Conservation (phyloP, 2,888 invertebrate genomes). For the Pollenia griseotomentosa region DNA sequence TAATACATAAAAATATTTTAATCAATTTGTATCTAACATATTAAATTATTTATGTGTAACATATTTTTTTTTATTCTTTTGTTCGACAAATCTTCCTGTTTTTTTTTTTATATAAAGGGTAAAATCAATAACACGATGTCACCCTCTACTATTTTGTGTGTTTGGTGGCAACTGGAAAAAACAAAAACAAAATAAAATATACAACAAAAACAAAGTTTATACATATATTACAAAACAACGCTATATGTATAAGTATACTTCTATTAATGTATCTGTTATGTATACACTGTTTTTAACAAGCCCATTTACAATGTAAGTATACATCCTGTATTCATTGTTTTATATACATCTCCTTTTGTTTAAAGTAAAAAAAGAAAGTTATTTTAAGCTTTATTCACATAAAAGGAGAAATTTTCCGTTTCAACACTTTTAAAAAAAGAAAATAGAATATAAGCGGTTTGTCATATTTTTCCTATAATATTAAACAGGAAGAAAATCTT, state of each 20-base stretch:
- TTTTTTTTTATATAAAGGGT: not conserved
- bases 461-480: not conserved
- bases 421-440: not conserved
- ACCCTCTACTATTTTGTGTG: constrained; percentile 25
- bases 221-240: not conserved
- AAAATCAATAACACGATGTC: constrained; percentile 40
- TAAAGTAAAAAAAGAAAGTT: not conserved
- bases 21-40: not conserved
- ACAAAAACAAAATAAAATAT: not conserved
- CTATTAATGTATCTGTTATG: constrained; percentile 10
- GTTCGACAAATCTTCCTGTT: no score
- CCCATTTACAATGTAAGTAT: constrained; percentile 7
- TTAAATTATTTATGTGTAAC: constrained; percentile 6
- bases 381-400: no score
- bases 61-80: no score
- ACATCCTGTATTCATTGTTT: constrained; percentile 38
- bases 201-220: not conserved
- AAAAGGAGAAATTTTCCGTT: not conserved
- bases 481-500: not conserved
- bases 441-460: constrained; percentile 2
- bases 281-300: constrained; percentile 38
- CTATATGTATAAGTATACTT: not conserved
- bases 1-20: no score
- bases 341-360: constrained; percentile 29
- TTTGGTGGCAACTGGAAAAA: constrained; percentile 13